Base-by-base conservation (phyloP, 2,113 vertebrate species). In the Platycercus adscitus region DNA sequence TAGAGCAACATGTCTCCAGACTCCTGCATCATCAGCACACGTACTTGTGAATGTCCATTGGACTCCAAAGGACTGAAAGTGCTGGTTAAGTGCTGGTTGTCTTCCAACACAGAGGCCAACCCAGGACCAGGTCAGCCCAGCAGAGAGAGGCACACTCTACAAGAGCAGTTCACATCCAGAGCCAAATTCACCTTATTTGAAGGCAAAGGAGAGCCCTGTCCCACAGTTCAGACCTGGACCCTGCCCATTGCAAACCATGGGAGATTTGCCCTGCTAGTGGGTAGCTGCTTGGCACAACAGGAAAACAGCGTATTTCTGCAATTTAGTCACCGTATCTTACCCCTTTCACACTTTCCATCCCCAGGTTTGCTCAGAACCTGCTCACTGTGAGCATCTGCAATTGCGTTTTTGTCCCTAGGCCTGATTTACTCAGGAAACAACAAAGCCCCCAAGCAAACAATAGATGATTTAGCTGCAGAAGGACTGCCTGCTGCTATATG, bases 201-300 rank as follows among this genome's bases (percentile, higher is more conserved):
- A 70, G 78, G 87, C 88, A 91, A 28, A 89, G 73, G 39, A 90
- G 52, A 84, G 69, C 26, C 63, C 69, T 68, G 88, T 66, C 88
- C 56, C 56, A 56, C 72, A 46, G 37, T 9, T 65, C 68, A 31
- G 86, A 8, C 15, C 81, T 25, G 80, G 76, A 55, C 77, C 72
- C 77, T 84, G 80, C 83, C 83, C 28, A 7, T 7, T 26, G 37
- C 86, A 95, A 86, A 92, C 76, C 14, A 0, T 3, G 1, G 72
- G 8, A 92, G 49, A 11, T 55, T 76, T 73, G 33, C 49, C 66
- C 86, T 39, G 0, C 46, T 46, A 11, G 50, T 33, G 68, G 77
- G 14, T 31, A 79, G 29, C 71, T 44, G 26, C 43, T 75, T 52
- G 26, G 61, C 81, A 47, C 86, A 69, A 76, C 9, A 55, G 69